phyloP scores from a whole-genome alignment of 2,797 vertebrate genomes.

The Cuniculus paca region DNA sequence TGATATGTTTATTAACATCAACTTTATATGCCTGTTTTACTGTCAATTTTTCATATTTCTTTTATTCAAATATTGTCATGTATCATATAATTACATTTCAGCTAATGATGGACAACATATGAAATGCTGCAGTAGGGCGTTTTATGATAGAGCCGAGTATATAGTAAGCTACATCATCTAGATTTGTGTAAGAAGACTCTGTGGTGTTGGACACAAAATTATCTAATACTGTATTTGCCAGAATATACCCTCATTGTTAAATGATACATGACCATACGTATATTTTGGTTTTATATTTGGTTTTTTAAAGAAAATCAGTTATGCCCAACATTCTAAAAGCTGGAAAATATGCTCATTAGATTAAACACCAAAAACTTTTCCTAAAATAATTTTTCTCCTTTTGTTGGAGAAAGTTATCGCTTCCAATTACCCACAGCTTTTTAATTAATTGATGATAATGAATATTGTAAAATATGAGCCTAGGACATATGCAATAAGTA shows the following conservation, averaged over 20 bases:
- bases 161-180: no score
- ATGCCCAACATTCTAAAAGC: background rate
- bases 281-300: background rate
- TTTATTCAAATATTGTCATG: background rate
- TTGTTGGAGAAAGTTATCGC: background rate
- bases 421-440: background rate
- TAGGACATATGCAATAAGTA: background rate
- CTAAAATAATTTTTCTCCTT: background rate
- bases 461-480: background rate
- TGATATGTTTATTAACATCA: background rate
- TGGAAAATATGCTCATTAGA: background rate
- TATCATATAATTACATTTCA: no score
- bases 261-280: background rate
- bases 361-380: background rate
- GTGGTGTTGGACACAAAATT: background rate
- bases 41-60: background rate
- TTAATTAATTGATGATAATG: constrained; percentile 12
- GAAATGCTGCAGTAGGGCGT: background rate
- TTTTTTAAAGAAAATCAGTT: constrained; percentile 41
- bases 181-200: background rate
- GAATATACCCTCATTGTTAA: background rate
- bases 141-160: background rate
- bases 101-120: background rate
- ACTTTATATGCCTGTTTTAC: background rate
- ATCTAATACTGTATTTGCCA: background rate